Evolutionary conservation across 2,113 vertebrate genomes (phyloP).

Genomic region (Sialia sialis): DNA sequence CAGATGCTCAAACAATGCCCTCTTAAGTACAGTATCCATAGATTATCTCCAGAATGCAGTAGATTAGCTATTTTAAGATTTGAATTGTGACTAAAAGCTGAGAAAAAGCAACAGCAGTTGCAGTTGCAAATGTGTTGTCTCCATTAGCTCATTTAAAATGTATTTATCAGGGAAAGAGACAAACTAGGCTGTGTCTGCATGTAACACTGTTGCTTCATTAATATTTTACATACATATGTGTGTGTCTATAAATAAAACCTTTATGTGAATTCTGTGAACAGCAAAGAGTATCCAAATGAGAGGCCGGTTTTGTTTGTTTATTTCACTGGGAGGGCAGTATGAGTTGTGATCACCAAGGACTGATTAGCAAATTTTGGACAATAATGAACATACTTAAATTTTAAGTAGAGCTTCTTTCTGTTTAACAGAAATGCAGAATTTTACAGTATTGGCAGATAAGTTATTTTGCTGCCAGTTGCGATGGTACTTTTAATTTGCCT

Average conservation of each 20-base stretch:
- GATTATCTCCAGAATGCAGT: constrained; percentile 62
- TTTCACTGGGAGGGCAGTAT: constrained; percentile 56
- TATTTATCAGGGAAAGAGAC: constrained; percentile 72
- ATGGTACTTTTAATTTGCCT: not conserved
- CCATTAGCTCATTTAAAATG: constrained; percentile 74
- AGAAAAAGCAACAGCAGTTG: constrained; percentile 69
- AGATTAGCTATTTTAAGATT: constrained; percentile 77
- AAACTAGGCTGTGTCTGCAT: constrained; percentile 69
- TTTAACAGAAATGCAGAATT: too few relatives aligned
- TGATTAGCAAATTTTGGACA: constrained; percentile 47
- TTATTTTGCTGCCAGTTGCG: constrained; percentile 4
- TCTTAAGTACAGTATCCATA: constrained; percentile 72
- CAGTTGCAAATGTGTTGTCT: constrained; percentile 70
- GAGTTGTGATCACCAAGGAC: constrained; percentile 24
- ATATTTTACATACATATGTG: constrained; percentile 65
- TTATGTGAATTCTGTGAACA: constrained; percentile 65
- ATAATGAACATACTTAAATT: not conserved
- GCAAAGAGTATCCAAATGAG: constrained; percentile 43
- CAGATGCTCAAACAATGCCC: constrained; percentile 78
- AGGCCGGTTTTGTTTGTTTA: constrained; percentile 67
- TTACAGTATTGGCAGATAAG: constrained; percentile 22
- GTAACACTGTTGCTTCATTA: constrained; percentile 72
- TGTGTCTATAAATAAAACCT: constrained; percentile 65
- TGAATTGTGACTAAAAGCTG: constrained; percentile 72
- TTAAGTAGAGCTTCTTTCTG: constrained; percentile 18